Evolutionary conservation across 2,888 invertebrate genomes (phyloP).

Genomic region (Melieria crassipennis): DNA sequence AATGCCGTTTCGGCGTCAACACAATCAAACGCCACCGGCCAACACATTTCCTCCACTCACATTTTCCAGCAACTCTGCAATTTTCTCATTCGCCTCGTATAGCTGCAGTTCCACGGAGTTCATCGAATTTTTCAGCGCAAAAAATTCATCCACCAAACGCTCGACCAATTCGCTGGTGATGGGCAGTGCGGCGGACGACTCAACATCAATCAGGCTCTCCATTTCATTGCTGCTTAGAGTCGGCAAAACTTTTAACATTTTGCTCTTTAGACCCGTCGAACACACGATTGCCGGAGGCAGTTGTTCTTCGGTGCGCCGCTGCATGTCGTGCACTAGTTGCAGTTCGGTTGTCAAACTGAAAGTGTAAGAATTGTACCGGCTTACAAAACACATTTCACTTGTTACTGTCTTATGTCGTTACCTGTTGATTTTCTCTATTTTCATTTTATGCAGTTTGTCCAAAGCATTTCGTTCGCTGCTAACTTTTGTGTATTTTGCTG

Average conservation of each 20-base stretch:
- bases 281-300: constrained; percentile 42
- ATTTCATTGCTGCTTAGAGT: constrained; percentile 55
- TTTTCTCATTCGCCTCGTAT: constrained; percentile 66
- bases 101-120: constrained; percentile 62
- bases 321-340: constrained; percentile 52
- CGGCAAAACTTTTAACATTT: constrained; percentile 62
- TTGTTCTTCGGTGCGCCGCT: constrained; percentile 20
- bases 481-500: constrained; percentile 53
- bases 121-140: constrained; percentile 57
- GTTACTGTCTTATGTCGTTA: constrained; percentile 38
- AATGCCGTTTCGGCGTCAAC: neutral
- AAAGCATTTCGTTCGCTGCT: constrained; percentile 58
- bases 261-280: constrained; percentile 57
- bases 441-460: constrained; percentile 62
- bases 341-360: constrained; percentile 50
- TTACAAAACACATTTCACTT: neutral
- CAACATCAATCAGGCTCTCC: constrained; percentile 61
- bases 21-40: neutral
- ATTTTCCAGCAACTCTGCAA: constrained; percentile 63
- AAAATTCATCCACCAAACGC: constrained; percentile 60
- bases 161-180: constrained; percentile 60
- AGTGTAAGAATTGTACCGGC: neutral
- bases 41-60: constrained; percentile 47
- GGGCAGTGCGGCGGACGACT: constrained; percentile 48
- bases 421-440: constrained; percentile 59